Evolutionary conservation across 2,888 invertebrate genomes (phyloP), one percentile per base, ranked within the genome.

Genomic region (Agrypnus murinus): DNA sequence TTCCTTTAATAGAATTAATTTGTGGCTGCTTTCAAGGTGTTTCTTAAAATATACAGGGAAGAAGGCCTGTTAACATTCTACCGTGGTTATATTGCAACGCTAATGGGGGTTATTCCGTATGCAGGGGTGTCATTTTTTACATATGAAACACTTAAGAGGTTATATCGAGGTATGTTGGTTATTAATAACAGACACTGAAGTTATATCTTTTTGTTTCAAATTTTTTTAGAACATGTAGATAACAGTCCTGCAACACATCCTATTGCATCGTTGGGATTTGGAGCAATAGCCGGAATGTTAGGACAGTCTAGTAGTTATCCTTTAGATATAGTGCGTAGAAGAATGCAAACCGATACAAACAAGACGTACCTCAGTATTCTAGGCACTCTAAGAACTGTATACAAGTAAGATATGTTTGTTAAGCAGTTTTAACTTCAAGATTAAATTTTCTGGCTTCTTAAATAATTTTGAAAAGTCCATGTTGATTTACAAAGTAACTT

Each of bases 241-340:
- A 71, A 45, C 67, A 74, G 57, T 67, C 55, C 73, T 55, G 78
- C 73, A 66, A 76, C 80, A 2, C 78, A 79, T 76, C 89, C 92
- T 45, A 75, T 92, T 19, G 89, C 91, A 69, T 90, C 94, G 77
- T 86, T 98, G 81, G 82, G 88, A 69, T 96, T 94, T 85, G 99
- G 99, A 17, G 98, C 97, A 34, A 84, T 91, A 31, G 98, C 99
- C 34, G 99, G 99, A 31, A 91, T 96, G 79, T 88, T 97, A 17
- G 98, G 98, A 0, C 99, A 99, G 88, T 93, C 96, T 0, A 92
- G 95, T 25, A 97, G 97, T 73, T 99, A 99, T 88, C 99, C 99
- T 9, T 88, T 99, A 69, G 98, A 98, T 87, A 97, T 98, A 87
- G 95, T 98, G 72, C 84, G 89, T 70, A 84, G 89, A 75, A 84